phyloP scores from a whole-genome alignment of 2,113 vertebrate species.

The Cheilinus undulatus region DNA sequence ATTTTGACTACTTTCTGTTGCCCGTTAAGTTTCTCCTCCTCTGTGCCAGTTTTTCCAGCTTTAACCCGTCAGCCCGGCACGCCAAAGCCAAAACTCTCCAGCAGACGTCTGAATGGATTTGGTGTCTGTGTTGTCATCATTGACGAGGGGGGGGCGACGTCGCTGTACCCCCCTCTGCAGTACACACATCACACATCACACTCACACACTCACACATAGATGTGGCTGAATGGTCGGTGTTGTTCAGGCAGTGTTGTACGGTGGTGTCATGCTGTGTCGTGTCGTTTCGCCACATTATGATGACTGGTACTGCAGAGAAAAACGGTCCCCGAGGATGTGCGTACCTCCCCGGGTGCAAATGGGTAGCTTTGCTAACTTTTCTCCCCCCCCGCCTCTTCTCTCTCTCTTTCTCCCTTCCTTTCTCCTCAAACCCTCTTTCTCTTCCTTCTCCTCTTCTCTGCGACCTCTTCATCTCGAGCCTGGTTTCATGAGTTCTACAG shows the following conservation, averaged over 20 bases:
- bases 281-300: constrained; percentile 72
- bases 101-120: constrained; percentile 12
- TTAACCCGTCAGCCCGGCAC: constrained; percentile 3
- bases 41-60: neutral
- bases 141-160: neutral
- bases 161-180: constrained; percentile 8
- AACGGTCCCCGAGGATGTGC: constrained; percentile 40
- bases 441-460: constrained; percentile 1
- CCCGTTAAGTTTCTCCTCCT: neutral
- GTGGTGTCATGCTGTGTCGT: constrained; percentile 76
- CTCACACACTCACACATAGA: constrained; percentile 39
- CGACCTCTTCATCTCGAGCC: constrained; percentile 28
- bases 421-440: neutral
- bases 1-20: neutral
- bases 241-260: constrained; percentile 69
- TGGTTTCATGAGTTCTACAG: constrained; percentile 41
- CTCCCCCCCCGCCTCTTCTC: too few species aligned
- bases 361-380: constrained; percentile 49
- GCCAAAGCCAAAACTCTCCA: constrained; percentile 21
- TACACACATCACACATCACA: constrained; percentile 11
- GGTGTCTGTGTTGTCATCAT: constrained; percentile 39
- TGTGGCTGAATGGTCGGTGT: constrained; percentile 73
- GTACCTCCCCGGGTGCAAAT: constrained; percentile 36
- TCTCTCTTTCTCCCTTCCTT: neutral
- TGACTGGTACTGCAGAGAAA: constrained; percentile 63